Base-by-base conservation (phyloP, 1,140 invertebrate genomes). In the Piezodorus guildinii region DNA sequence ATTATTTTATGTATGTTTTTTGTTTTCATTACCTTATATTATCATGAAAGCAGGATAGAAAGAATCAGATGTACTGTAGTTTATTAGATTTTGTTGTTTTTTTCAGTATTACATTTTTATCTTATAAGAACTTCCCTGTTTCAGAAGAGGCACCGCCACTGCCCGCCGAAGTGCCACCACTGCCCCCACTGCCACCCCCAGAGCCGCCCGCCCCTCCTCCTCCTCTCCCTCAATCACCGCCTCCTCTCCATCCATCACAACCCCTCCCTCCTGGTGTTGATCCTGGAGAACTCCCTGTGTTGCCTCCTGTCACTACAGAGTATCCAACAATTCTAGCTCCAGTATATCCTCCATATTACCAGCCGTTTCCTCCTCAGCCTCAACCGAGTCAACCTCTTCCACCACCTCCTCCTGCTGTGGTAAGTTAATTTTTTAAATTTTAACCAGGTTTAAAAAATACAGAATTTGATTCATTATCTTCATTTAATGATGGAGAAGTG, bases 211-310 rank as follows among this genome's bases (percentile, higher is more conserved):
- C 68, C 34, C 67, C 66, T 19, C 63, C 54, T 10, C 62, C 66
- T 45, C 59, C 14, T 10, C 9, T 25, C 5, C 23, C 56, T 5
- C 23, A 9, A 59, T 25, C 56, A 9, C 12, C 14, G 9, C 56
- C 12, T 5, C 56, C 56, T 34, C 16, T 60, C 56, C 56, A 27
- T 25, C 56, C 56, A 15, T 49, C 58, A 19, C 74, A 80, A 65
- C 78, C 80, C 21, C 63, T 79, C 16, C 77, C 80, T 25, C 77
- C 78, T 9, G 79, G 79, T 9, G 78, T 80, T 0, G 79, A 80
- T 16, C 62, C 62, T 19, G 34, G 46, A 10, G 60, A 67, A 16
- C 43, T 58, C 3, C 25, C 51, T 10, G 43, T 30, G 15, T 23
- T 56, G 19, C 60, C 67, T 15, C 62, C 30, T 15, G 19, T 21